Evolutionary conservation across 2,113 vertebrate genomes (phyloP).

Genomic region (Leuciscus idus): DNA sequence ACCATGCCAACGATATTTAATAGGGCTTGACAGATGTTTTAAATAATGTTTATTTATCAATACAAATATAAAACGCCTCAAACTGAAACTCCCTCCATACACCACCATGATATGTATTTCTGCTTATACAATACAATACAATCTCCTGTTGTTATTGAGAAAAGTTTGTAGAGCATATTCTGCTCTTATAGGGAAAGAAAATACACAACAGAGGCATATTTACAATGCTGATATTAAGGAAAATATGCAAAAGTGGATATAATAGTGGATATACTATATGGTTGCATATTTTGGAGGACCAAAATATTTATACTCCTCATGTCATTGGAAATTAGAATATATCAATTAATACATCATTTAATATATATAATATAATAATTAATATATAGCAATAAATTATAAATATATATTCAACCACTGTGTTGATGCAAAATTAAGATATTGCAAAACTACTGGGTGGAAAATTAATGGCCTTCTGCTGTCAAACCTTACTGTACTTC

Average conservation of each 20-base stretch:
- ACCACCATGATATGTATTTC: background rate
- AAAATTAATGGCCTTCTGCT: background rate
- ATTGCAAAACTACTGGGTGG: background rate
- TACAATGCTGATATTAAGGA: background rate
- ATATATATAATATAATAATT: background rate
- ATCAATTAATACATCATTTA: background rate
- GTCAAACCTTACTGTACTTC: background rate
- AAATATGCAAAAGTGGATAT: background rate
- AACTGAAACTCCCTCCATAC: constrained; percentile 59
- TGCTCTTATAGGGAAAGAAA: background rate
- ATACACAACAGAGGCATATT: background rate
- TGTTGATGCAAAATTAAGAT: background rate
- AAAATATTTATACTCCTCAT: background rate
- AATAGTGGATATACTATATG: background rate
- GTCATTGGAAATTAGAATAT: background rate
- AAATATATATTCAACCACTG: background rate
- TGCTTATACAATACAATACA: background rate
- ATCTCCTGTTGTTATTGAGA: background rate
- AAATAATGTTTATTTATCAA: constrained; percentile 85
- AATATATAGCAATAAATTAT: background rate
- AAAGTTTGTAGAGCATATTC: background rate
- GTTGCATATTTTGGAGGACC: background rate
- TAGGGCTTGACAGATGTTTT: constrained; percentile 79
- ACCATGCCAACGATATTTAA: constrained; percentile 75
- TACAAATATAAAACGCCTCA: constrained; percentile 71